These are phyloP conservation scores for Akabosia matsudoensis DNA, from an alignment of 1,140 invertebrate species.

Conservation along the genomic window DNA sequence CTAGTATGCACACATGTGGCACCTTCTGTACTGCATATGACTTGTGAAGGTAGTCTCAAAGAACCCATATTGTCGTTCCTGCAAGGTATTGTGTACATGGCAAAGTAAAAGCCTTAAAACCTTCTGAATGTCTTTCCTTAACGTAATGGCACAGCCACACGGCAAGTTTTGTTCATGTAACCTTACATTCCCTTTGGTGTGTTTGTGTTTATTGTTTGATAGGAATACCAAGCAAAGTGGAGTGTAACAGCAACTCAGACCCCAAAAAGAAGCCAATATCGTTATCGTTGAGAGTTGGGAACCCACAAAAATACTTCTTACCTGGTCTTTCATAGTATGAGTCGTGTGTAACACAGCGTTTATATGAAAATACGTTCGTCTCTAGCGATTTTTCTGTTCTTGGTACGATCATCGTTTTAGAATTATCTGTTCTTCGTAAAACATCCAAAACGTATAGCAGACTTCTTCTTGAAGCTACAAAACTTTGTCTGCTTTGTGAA, in stretches of 20 bases:
- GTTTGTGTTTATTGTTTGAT: too few species aligned
- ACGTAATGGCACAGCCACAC: neutral
- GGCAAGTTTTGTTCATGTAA: neutral
- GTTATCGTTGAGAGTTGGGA: neutral
- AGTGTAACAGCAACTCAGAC: too few species aligned
- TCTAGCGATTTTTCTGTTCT: too few species aligned
- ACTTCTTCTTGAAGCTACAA: too few species aligned
- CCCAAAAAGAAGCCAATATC: conserved; percentile 2
- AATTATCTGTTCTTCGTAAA: too few species aligned
- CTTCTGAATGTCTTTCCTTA: neutral
- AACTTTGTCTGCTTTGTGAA: neutral
- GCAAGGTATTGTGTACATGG: neutral
- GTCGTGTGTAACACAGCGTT: neutral
- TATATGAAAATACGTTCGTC: neutral
- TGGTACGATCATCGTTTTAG: too few species aligned
- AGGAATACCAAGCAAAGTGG: too few species aligned
- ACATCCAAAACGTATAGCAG: too few species aligned
- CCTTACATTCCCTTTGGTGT: neutral
- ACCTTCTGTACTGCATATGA: too few species aligned
- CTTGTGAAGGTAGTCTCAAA: neutral
- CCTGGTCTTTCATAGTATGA: neutral
- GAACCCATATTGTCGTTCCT: neutral
- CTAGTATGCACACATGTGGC: too few species aligned
- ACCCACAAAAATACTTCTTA: conserved; percentile 15
- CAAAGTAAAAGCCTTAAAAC: neutral